A percentile compares a stretch with the other conserved stretches of the same genome.
Conservation (phyloP, 2,797 vertebrate species). For the Trematomus bernacchii region DNA sequence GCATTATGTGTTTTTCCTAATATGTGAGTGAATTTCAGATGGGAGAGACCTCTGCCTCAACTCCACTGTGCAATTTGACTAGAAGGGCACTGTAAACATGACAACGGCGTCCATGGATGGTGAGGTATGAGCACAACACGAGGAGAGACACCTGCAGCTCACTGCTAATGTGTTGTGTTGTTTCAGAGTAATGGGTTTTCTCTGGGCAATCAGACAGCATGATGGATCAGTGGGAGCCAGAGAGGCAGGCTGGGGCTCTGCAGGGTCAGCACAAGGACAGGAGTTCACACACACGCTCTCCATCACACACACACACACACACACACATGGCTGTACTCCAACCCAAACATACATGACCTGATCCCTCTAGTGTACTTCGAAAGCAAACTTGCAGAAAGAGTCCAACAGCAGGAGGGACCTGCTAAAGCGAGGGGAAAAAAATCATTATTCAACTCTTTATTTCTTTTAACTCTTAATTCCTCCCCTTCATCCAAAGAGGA, state of each 20-base stretch:
- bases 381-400: slow-evolving; percentile 47
- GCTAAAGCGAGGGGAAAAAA: slow-evolving; percentile 2
- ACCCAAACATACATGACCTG: slow-evolving; percentile 52
- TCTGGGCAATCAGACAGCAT: slow-evolving; percentile 71
- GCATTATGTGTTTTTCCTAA: slow-evolving; percentile 5
- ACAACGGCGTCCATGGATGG: slow-evolving; percentile 43
- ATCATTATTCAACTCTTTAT: slow-evolving; percentile 35
- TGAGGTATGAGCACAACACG: slow-evolving; percentile 42
- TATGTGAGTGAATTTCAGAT: not conserved
- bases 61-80: slow-evolving; percentile 21
- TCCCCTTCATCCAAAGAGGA: slow-evolving; percentile 78
- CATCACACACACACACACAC: slow-evolving; percentile 55
- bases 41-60: not conserved
- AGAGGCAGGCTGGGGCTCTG: slow-evolving; percentile 69
- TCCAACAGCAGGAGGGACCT: slow-evolving; percentile 17
- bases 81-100: slow-evolving; percentile 43
- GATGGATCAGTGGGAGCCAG: slow-evolving; percentile 76
- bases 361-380: slow-evolving; percentile 24
- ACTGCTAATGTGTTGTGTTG: slow-evolving; percentile 59
- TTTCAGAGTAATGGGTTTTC: slow-evolving; percentile 75
- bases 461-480: slow-evolving; percentile 34
- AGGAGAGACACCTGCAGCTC: slow-evolving; percentile 73
- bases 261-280: slow-evolving; percentile 81
- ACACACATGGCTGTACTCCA: slow-evolving; percentile 39
- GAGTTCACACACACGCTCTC: slow-evolving; percentile 71